phyloP scores from a whole-genome alignment of 2,113 vertebrate genomes.

The Irena cyanogastra region DNA sequence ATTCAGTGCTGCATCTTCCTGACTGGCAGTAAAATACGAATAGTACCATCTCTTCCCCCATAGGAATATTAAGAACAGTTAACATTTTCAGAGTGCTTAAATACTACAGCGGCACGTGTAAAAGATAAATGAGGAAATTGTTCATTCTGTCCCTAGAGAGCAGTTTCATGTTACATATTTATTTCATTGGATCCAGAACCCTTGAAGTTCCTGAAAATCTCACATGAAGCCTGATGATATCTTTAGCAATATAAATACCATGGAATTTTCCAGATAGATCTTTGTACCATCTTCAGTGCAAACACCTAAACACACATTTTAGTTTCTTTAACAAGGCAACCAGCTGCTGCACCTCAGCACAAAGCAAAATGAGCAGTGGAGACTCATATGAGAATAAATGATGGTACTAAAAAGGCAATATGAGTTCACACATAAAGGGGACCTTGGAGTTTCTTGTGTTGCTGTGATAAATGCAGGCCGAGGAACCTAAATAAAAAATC shows the following conservation, averaged over 20 bases:
- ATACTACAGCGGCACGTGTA: background rate
- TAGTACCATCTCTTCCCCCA: background rate
- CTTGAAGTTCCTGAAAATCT: background rate
- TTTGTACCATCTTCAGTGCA: background rate
- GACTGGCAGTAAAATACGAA: background rate
- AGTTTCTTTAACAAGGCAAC: background rate
- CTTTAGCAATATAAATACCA: background rate
- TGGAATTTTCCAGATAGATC: background rate
- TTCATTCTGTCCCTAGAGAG: background rate
- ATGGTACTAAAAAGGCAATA: background rate
- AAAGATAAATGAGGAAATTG: background rate
- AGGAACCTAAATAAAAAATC: background rate
- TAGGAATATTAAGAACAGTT: background rate
- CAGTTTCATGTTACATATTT: background rate
- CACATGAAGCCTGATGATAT: fast-evolving
- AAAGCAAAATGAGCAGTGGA: background rate
- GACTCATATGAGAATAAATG: background rate
- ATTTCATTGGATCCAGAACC: background rate
- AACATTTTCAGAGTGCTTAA: background rate
- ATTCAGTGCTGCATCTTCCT: background rate
- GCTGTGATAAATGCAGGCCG: background rate
- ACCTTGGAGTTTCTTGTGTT: background rate
- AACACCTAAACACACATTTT: background rate
- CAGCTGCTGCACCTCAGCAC: background rate
- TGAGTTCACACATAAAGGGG: background rate